Evolutionary conservation across 2,888 invertebrate genomes (phyloP).

Genomic region (Leuctra nigra): DNA sequence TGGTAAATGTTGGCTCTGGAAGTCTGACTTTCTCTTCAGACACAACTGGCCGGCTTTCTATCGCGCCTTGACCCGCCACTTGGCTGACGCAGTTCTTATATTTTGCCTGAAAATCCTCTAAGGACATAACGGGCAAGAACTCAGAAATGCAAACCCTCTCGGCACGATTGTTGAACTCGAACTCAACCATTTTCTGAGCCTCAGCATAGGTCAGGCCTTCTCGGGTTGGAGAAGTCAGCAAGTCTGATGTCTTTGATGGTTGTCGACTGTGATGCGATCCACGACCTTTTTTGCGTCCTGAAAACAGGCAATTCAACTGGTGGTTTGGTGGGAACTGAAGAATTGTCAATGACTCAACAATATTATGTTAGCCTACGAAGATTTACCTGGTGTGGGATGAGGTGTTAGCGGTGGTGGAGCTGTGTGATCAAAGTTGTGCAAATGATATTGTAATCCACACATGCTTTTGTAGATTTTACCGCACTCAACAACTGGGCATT

Average conservation of each 20-base stretch:
- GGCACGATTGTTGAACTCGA: conserved; percentile 76
- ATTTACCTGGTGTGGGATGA: conserved; percentile 44
- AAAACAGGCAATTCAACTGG: conserved; percentile 34
- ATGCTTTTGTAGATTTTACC: conserved; percentile 81
- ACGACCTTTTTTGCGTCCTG: conserved; percentile 27
- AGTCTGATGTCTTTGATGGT: conserved; percentile 38
- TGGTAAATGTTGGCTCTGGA: conserved; percentile 62
- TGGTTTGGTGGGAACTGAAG: no score
- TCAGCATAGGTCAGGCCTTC: conserved; percentile 77
- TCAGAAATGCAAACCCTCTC: conserved; percentile 51
- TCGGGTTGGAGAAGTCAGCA: conserved; percentile 47
- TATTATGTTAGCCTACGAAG: neutral
- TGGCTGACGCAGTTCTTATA: conserved; percentile 28
- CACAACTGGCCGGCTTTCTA: conserved; percentile 2
- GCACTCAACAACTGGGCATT: conserved; percentile 79
- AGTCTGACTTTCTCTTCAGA: conserved; percentile 41
- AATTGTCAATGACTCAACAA: neutral
- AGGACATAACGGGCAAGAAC: conserved; percentile 54
- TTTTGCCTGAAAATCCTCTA: conserved; percentile 56
- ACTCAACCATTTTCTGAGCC: conserved; percentile 77
- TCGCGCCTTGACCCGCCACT: conserved; percentile 2
- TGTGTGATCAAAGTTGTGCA: conserved; percentile 79
- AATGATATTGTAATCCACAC: conserved; percentile 78
- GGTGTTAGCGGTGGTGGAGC: conserved; percentile 62
- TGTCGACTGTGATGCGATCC: conserved; percentile 24